These are phyloP conservation scores for Paraescarpia echinospica DNA, from an alignment of 1,140 invertebrate genomes.

Conservation along the genomic window DNA sequence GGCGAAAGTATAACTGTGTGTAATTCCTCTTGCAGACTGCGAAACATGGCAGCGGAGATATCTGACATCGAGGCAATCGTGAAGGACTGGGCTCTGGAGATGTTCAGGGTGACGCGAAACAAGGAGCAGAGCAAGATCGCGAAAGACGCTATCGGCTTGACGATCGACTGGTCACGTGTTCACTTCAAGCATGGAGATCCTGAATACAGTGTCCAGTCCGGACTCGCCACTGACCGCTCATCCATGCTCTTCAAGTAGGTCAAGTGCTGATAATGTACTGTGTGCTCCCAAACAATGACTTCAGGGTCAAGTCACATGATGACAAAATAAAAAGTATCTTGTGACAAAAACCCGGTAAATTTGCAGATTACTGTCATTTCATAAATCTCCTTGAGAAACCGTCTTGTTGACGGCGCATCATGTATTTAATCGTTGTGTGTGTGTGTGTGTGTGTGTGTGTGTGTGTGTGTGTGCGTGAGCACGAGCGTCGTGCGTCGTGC, in stretches of 20 bases:
- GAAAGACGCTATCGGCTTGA: constrained; percentile 48
- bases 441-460: no score
- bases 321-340: no score
- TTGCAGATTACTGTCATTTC: no score
- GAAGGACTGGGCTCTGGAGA: constrained; percentile 57
- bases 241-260: not conserved
- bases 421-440: no score
- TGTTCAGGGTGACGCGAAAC: constrained; percentile 49
- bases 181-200: constrained; percentile 53
- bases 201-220: constrained; percentile 34
- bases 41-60: not conserved
- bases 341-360: no score
- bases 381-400: no score
- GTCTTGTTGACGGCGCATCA: no score
- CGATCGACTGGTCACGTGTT: constrained; percentile 57
- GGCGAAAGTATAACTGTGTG: not conserved
- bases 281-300: not conserved
- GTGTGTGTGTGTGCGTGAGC: no score
- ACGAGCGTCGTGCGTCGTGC: no score
- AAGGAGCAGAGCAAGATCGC: constrained; percentile 54
- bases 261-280: not conserved
- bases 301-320: not conserved
- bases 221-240: not conserved
- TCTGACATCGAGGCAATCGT: constrained; percentile 56
- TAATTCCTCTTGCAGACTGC: not conserved